A percentile compares a stretch with the other conserved stretches of the same genome.
phyloP scores from a whole-genome alignment of 2,888 invertebrate species.

The Leptinotarsa rubiginosa region DNA sequence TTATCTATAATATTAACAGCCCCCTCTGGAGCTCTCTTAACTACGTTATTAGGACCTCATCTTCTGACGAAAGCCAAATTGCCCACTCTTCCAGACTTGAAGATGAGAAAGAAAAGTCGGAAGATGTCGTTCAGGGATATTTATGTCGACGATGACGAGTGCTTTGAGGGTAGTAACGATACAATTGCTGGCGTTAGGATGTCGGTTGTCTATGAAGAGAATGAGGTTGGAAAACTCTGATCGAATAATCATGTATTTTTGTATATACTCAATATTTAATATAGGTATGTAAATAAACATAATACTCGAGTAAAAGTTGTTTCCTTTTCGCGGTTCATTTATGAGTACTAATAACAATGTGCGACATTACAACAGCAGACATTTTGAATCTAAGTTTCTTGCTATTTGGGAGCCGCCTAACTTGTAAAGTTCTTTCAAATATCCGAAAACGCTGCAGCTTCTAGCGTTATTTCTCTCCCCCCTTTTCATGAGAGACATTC shows the following conservation, averaged over 20 bases:
- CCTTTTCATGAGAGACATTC: too few species aligned
- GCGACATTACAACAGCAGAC: too few species aligned
- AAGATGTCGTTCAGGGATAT: conserved; percentile 88
- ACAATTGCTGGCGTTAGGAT: not conserved
- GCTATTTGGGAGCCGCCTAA: too few species aligned
- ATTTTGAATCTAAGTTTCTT: too few species aligned
- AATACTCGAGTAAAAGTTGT: too few species aligned
- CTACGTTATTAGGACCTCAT: conserved; percentile 81
- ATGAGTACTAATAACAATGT: too few species aligned
- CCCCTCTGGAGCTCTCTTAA: conserved; percentile 85
- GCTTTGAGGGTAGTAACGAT: not conserved
- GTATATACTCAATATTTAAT: too few species aligned
- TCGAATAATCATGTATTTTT: not conserved
- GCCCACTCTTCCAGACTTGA: conserved; percentile 78
- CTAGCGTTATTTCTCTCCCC: too few species aligned
- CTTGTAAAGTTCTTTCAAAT: too few species aligned
- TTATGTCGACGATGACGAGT: conserved; percentile 85
- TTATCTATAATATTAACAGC: conserved; percentile 88
- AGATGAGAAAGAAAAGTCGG: conserved; percentile 75
- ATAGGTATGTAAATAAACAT: too few species aligned
- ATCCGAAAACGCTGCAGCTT: too few species aligned
- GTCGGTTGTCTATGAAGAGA: conserved; percentile 15
- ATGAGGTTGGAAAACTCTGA: not conserved
- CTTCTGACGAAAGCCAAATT: conserved; percentile 82
- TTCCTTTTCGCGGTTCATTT: not conserved